Conservation (phyloP, 2,888 invertebrate genomes). For the Papilio gigon region DNA sequence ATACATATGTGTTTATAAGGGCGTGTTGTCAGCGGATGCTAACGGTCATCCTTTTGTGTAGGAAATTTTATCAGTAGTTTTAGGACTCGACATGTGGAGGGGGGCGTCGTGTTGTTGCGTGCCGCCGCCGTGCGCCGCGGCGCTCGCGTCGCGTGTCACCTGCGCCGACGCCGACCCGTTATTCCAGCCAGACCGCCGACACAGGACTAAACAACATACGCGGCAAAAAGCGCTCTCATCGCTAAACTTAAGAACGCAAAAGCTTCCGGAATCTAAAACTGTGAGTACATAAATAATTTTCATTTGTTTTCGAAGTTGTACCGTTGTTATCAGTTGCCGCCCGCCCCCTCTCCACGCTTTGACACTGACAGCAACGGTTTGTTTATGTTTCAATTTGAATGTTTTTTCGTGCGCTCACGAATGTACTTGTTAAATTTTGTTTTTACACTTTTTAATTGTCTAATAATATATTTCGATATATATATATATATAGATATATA, state of each 20-base stretch:
- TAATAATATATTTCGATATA: not conserved
- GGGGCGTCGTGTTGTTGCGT: conserved; percentile 53
- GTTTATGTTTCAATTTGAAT: conserved; percentile 57
- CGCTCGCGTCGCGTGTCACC: conserved; percentile 65
- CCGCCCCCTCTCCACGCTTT: conserved; percentile 55
- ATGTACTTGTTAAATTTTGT: conserved; percentile 2
- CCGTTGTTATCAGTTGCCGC: conserved; percentile 34
- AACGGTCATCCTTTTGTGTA: not conserved
- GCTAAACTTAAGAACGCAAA: conserved; percentile 35
- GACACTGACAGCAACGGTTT: conserved; percentile 65
- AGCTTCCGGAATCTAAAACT: conserved; percentile 41
- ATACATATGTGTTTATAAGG: no score
- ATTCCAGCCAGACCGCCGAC: conserved; percentile 47
- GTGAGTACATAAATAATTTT: conserved; percentile 41
- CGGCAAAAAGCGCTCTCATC: conserved; percentile 35
- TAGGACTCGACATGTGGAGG: conserved; percentile 51
- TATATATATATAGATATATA: not conserved
- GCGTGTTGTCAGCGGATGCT: not conserved
- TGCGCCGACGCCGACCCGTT: conserved; percentile 56
- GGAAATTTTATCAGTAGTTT: conserved; percentile 22
- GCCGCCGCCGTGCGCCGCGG: conserved; percentile 72
- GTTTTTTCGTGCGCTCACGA: conserved; percentile 41
- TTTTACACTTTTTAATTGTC: not conserved
- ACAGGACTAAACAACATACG: conserved; percentile 44
- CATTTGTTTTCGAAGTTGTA: not conserved